phyloP scores from a whole-genome alignment of 30 jellyfish, hydroid and myxozoan species.

The Pseudorhiza aurosa region DNA sequence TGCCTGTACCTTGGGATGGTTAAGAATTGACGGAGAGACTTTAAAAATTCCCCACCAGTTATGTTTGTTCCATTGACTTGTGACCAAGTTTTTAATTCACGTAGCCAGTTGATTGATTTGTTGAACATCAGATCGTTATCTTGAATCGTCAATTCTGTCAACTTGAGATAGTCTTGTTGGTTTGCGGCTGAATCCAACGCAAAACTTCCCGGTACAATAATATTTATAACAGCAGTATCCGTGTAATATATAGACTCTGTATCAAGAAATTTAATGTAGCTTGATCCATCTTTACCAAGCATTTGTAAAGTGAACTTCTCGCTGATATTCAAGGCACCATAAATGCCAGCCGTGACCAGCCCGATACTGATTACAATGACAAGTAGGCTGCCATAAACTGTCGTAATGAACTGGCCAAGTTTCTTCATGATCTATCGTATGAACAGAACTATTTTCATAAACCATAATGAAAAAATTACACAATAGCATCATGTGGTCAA shows the following conservation, averaged over 20 bases:
- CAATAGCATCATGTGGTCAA: too few species aligned
- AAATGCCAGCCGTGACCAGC: conserved; percentile 58
- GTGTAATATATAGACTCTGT: conserved; percentile 33
- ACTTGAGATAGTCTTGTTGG: conserved; percentile 21
- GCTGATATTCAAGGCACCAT: conserved; percentile 59
- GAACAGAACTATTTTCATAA: background rate
- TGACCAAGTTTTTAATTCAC: conserved; percentile 50
- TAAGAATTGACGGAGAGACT: conserved; percentile 23
- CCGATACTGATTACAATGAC: conserved; percentile 37
- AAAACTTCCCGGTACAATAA: conserved; percentile 50
- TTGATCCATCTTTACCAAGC: conserved; percentile 77
- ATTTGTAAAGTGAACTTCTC: conserved; percentile 53
- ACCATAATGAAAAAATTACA: too few species aligned
- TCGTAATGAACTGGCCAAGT: conserved; percentile 29
- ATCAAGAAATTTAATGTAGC: conserved; percentile 46
- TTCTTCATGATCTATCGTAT: conserved; percentile 12
- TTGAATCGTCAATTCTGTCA: conserved; percentile 7
- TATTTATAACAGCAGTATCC: conserved; percentile 26
- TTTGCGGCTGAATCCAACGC: background rate
- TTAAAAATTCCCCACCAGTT: background rate
- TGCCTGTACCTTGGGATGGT: background rate
- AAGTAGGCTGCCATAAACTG: conserved; percentile 17
- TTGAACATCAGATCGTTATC: conserved; percentile 6
- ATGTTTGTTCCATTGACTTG: background rate
- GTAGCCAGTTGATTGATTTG: conserved; percentile 37